Evolutionary conservation across 2,113 vertebrate species (phyloP).

Genomic region (Halichoerus grypus): DNA sequence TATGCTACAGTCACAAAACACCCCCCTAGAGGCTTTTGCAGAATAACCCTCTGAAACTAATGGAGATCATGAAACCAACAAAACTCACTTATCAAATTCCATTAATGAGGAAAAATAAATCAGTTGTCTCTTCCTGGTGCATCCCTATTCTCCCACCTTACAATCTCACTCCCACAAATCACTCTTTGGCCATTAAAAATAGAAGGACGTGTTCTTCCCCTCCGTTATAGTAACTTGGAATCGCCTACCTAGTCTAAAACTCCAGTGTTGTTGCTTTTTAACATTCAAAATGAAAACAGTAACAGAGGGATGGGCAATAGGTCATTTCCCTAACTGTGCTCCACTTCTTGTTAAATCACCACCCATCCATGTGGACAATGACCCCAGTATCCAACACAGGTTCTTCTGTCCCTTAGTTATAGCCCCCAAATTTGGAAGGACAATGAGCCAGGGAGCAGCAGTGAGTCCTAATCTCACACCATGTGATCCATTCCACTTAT

Average conservation of each 20-base stretch:
- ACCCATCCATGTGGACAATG: not conserved
- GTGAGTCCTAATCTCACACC: no score
- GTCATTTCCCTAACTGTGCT: not conserved
- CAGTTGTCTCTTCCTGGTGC: not conserved
- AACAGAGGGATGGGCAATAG: not conserved
- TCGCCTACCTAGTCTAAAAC: not conserved
- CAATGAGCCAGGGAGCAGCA: fast-evolving
- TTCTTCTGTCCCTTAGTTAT: not conserved
- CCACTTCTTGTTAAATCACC: not conserved
- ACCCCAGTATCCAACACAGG: not conserved
- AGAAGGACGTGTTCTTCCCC: not conserved
- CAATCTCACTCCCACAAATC: not conserved
- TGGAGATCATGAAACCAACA: not conserved
- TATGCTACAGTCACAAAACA: not conserved
- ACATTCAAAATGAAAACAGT: not conserved
- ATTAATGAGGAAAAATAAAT: not conserved
- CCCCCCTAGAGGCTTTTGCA: not conserved
- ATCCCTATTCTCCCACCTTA: not conserved
- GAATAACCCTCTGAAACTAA: not conserved
- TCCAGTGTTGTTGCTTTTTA: not conserved
- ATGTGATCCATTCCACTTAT: not conserved
- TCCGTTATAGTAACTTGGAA: not conserved
- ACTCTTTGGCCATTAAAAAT: not conserved
- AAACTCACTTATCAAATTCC: conserved; percentile 3
- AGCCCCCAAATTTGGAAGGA: not conserved